These are phyloP conservation scores for Chelonus insularis DNA, from an alignment of 1,140 invertebrate genomes.

Conservation along the genomic window DNA sequence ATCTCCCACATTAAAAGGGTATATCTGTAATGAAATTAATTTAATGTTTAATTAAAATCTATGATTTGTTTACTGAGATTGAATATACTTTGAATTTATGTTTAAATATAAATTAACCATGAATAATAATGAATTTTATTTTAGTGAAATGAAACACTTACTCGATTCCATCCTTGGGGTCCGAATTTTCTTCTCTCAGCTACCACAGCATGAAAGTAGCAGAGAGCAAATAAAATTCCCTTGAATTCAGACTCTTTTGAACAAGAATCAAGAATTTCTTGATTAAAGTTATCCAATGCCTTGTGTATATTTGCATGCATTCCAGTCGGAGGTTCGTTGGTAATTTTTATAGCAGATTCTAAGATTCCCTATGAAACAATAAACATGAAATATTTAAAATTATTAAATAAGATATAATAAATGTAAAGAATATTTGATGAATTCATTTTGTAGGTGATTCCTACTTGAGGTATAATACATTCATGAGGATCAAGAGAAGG, in stretches of 20 bases:
- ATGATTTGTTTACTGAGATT: background rate
- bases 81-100: too few relatives aligned
- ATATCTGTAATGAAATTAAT: conserved; percentile 45
- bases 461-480: conserved; percentile 71
- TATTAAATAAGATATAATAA: conserved; percentile 10
- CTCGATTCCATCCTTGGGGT: conserved; percentile 91
- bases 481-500: conserved; percentile 64
- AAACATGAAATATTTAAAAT: too few relatives aligned
- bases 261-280: conserved; percentile 91
- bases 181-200: conserved; percentile 92
- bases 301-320: conserved; percentile 94
- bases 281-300: conserved; percentile 89
- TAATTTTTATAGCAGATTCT: conserved; percentile 94
- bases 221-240: conserved; percentile 86
- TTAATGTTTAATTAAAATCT: background rate
- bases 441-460: background rate
- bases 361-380: conserved; percentile 89
- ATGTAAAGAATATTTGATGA: background rate
- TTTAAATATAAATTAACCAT: too few relatives aligned
- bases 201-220: conserved; percentile 95
- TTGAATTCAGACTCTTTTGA: conserved; percentile 94
- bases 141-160: conserved; percentile 45
- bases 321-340: conserved; percentile 93
- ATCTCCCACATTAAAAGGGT: conserved; percentile 83
- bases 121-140: too few relatives aligned